Evolutionary conservation across 2,888 invertebrate genomes (phyloP).

Genomic region (Cheilosia vernalis): DNA sequence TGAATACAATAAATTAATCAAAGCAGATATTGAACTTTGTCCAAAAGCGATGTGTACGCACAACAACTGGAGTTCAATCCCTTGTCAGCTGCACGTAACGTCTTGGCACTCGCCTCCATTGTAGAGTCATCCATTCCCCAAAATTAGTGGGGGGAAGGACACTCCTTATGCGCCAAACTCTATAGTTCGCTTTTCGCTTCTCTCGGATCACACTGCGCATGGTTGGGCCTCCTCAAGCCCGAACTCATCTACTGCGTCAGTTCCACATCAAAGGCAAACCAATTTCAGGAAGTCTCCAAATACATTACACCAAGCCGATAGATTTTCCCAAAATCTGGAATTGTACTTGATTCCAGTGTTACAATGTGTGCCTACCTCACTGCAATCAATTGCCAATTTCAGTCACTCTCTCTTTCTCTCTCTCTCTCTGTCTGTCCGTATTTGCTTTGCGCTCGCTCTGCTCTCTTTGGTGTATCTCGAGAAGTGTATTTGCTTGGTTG

Average conservation of each 20-base stretch:
- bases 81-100: conserved; percentile 17
- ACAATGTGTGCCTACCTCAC: conserved; percentile 41
- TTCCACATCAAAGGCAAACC: conserved; percentile 12
- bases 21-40: conserved; percentile 2
- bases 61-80: background rate
- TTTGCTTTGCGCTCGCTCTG: background rate
- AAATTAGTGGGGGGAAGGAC: conserved; percentile 40
- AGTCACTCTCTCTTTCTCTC: conserved; percentile 1
- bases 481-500: conserved; percentile 5
- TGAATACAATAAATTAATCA: background rate
- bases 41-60: conserved; percentile 13
- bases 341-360: conserved; percentile 10
- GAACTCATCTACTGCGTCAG: conserved; percentile 57
- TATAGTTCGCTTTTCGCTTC: background rate
- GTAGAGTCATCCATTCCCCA: conserved; percentile 28
- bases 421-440: conserved; percentile 3
- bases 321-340: conserved; percentile 16
- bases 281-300: background rate
- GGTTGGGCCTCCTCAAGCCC: conserved; percentile 27
- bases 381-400: conserved; percentile 8
- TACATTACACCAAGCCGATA: background rate
- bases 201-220: conserved; percentile 46
- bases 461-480: conserved; percentile 30
- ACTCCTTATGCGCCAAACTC: conserved; percentile 70
- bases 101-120: conserved; percentile 37